phyloP scores from a whole-genome alignment of 1,140 invertebrate genomes.

The Holcopasites calliopsidis region DNA sequence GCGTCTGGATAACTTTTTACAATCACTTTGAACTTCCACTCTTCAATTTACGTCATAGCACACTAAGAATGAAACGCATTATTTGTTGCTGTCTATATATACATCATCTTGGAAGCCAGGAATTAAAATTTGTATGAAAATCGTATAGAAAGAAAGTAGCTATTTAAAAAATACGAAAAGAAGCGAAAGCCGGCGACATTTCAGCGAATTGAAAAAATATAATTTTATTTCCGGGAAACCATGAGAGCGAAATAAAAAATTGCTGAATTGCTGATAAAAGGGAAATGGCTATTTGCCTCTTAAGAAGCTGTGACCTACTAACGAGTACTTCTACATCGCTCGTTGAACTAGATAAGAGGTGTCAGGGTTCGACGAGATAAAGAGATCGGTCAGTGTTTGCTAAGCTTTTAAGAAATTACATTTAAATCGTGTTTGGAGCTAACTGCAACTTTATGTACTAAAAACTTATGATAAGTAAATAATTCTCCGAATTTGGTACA shows the following conservation, averaged over 20 bases:
- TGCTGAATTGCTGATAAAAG: background rate
- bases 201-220: background rate
- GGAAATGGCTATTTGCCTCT: background rate
- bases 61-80: background rate
- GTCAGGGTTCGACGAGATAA: conserved; percentile 63
- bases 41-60: conserved; percentile 8
- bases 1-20: background rate
- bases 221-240: too few relatives aligned
- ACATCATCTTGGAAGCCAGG: too few relatives aligned
- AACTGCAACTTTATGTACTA: background rate
- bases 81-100: background rate
- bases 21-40: conserved; percentile 10
- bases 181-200: too few relatives aligned
- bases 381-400: conserved; percentile 16
- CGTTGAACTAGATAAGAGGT: conserved; percentile 57
- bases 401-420: conserved; percentile 17
- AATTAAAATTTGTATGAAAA: background rate
- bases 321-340: conserved; percentile 14
- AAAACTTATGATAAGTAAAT: background rate
- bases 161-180: background rate
- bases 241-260: background rate
- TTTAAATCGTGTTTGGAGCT: background rate
- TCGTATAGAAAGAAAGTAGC: background rate
- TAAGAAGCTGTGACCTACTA: conserved; percentile 28
- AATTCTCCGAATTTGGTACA: background rate